Evolutionary conservation across 1,140 invertebrate species (phyloP), one percentile per base, ranked within the genome.

Genomic region (Pentalonia nigronervosa): DNA sequence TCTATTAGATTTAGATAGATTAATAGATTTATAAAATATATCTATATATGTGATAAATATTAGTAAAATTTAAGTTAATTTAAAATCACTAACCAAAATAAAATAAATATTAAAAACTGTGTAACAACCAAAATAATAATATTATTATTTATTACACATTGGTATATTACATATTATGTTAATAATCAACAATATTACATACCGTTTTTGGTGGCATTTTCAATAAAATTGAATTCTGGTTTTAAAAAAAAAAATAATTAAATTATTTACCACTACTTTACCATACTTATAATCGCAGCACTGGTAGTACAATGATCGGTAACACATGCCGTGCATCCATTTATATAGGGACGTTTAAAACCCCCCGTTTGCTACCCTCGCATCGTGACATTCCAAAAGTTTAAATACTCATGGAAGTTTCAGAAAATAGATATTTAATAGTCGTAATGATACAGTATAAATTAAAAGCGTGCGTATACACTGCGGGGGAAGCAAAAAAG

Each of bases 351-450:
- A 91, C 60, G 0, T 67, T 47, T 36, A n/a, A 34, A n/a, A 47
- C 41, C 36, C 45, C 60, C 25, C 1, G 36, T 47, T 17, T 21
- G 4, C 45, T 34, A 23, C 56, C 25, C 47, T 45, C 60, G 20
- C 11, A n/a, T 41, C 50, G 7, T 21, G 45, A 89, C 34, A 56
- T 89, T 89, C 41, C 17, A 91, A 91, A 91, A 91, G 60, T 91
- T 91, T 76, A 91, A 91, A 76, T 91, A 76, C 48, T 56, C 50
- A 1, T 76, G 9, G n/a, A 76, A 91, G 90, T 91, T 91, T 76
- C n/a, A 67, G 41, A n/a, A 91, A 76, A 91, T 91, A 91, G 90
- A 76, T 91, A 91, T 91, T 91, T 47, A 91, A 76, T 48, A n/a
- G 90, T 91, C 41, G 60, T 76, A 76, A 91, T 89, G 48, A 89